A percentile compares a stretch with the other conserved stretches of the same genome.
Conservation (phyloP, 2,113 vertebrate genomes). For the Tichodroma muraria region DNA sequence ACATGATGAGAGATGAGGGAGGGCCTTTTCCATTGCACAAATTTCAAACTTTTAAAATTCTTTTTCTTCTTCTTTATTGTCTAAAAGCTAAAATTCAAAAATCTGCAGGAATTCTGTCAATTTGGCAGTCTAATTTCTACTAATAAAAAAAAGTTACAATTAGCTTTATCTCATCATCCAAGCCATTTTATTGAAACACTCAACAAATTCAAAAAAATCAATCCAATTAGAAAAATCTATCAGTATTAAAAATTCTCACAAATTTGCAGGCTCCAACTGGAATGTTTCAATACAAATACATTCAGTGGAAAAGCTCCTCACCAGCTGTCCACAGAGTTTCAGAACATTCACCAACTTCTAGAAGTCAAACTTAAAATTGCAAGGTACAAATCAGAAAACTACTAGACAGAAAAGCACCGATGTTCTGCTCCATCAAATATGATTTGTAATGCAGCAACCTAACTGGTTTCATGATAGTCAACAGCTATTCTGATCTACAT, state of each 20-base stretch:
- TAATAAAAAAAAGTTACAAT: not conserved
- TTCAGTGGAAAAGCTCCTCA: not conserved
- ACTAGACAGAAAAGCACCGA: not conserved
- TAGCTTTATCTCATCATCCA: not conserved
- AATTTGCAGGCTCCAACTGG: not conserved
- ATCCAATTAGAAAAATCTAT: not conserved
- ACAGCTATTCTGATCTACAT: not conserved
- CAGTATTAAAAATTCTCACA: not conserved
- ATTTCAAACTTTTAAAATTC: not conserved
- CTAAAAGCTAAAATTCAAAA: not conserved
- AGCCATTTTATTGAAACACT: not conserved
- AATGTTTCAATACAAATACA: not conserved
- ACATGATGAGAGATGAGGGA: not conserved
- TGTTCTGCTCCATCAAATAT: not conserved
- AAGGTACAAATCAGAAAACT: not conserved
- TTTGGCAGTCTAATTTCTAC: not conserved
- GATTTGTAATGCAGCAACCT: not conserved
- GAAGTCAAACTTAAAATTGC: not conserved
- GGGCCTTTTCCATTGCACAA: not conserved
- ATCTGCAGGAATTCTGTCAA: not conserved
- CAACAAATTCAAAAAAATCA: not conserved
- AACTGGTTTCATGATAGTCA: not conserved
- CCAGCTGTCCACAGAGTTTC: accelerated
- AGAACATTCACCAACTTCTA: not conserved
- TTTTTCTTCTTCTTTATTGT: not conserved